Evolutionary conservation across 1,140 invertebrate genomes (phyloP).

Genomic region (Ips typographus): DNA sequence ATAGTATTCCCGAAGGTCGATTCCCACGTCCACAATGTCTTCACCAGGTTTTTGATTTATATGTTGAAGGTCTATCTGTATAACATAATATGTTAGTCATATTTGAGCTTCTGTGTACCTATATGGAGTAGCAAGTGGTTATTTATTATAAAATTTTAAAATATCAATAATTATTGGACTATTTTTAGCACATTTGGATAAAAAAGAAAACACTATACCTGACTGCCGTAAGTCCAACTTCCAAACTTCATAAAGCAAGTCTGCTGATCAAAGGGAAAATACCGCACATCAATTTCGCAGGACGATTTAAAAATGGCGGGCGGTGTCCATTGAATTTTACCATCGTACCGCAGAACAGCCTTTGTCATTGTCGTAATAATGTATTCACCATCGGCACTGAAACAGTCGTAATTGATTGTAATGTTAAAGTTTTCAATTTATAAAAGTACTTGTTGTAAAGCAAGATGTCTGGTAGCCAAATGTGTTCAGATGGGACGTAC

Average conservation of each 20-base stretch:
- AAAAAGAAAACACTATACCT: slow-evolving; percentile 59
- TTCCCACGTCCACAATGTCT: slow-evolving; percentile 83
- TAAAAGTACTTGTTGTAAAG: slow-evolving; percentile 90
- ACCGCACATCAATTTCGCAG: slow-evolving; percentile 94
- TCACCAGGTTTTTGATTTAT: slow-evolving; percentile 80
- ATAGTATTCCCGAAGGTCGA: slow-evolving; percentile 92
- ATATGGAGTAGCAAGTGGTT: too few relatives aligned
- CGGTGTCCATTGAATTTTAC: slow-evolving; percentile 89
- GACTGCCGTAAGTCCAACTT: slow-evolving; percentile 96
- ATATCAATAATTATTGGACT: neutral
- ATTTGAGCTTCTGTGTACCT: neutral
- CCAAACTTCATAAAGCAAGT: slow-evolving; percentile 96
- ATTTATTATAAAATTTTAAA: neutral
- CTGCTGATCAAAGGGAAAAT: slow-evolving; percentile 97
- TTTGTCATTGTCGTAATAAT: slow-evolving; percentile 98
- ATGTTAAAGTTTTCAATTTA: neutral
- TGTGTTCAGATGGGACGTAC: slow-evolving; percentile 90
- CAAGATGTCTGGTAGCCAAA: slow-evolving; percentile 94
- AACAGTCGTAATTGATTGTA: slow-evolving; percentile 2
- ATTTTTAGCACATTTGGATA: too few relatives aligned
- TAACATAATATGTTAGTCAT: slow-evolving; percentile 1
- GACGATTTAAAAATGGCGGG: slow-evolving; percentile 98
- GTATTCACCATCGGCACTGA: slow-evolving; percentile 96
- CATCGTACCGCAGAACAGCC: slow-evolving; percentile 86
- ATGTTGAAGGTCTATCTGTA: slow-evolving; percentile 87